Base-by-base conservation (phyloP, 64 coral and sea anemone species). In the Platygyra sinensis region DNA sequence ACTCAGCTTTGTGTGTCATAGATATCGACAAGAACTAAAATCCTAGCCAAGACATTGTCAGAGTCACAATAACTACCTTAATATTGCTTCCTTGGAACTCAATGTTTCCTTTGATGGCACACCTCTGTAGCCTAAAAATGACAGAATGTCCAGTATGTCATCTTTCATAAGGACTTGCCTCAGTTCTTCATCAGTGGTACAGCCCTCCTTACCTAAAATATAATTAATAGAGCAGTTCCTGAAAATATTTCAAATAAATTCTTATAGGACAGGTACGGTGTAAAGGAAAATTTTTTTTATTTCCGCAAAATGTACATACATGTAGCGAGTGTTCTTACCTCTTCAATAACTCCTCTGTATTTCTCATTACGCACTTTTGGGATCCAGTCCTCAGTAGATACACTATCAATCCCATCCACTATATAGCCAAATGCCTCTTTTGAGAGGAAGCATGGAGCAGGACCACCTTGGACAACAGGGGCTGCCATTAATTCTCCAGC, bases 381-480 rank as follows among this genome's bases (percentile, higher is more conserved):
- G 18, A 75, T 74, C 86, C 86, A 87, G 69, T 74, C 71, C 5
- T 87, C n/a, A 30, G 72, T 74, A 36, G 72, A 72, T 14, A 87
- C 72, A 75, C 86, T 75, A 74, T 52, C 72, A 29, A 87, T 87
- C 8, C 72, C 86, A 87, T 87, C 73, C 30, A 87, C 86, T 57
- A 75, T 51, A 51, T 86, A 86, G 36, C 49, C 42, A 54, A 65
- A 87, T 27, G 73, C 75, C 20, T 78, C 75, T 25, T 78, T 87
- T 10, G 72, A 87, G 0, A 87, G 30, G 51, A 86, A 16, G 72
- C 86, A 87, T 75, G 86, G 86, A 52, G 86, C 72, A 74, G 86
- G 86, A 31, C 86, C 72, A 87, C 86, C 86, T 87, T 87, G 86
- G 72, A 87, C 59, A 87, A 75, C 27, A 15, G 72, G 75, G 57